Percentiles rank a stretch among this genome's conserved stretches.
Evolutionary conservation across 2,113 vertebrate genomes (phyloP).

Genomic region (Morone saxatilis): DNA sequence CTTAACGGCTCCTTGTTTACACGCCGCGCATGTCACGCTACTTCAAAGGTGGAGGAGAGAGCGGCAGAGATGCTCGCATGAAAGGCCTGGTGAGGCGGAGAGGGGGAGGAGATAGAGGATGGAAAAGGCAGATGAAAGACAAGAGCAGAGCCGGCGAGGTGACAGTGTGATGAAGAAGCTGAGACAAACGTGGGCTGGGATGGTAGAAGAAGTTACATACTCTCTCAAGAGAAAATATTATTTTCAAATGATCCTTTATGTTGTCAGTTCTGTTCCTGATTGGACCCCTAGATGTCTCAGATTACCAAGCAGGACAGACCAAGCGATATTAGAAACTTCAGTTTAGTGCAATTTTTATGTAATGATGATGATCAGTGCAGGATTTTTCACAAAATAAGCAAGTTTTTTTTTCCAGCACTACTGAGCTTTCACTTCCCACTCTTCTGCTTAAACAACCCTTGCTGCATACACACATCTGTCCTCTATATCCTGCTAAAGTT

Average conservation of each 20-base stretch:
- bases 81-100: conserved; percentile 56
- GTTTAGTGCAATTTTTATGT: neutral
- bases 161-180: conserved; percentile 58
- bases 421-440: neutral
- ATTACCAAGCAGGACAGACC: conserved; percentile 23
- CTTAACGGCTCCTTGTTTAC: conserved; percentile 75
- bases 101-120: conserved; percentile 57
- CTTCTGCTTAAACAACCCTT: neutral
- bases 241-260: conserved; percentile 16
- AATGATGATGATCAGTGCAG: neutral
- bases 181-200: conserved; percentile 27
- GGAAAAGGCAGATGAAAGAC: conserved; percentile 56
- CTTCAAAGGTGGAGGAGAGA: conserved; percentile 70
- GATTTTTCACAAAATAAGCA: neutral
- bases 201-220: conserved; percentile 15
- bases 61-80: conserved; percentile 50
- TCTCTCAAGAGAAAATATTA: conserved; percentile 31
- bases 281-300: conserved; percentile 29
- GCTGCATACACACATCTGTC: neutral
- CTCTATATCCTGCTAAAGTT: neutral
- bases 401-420: neutral
- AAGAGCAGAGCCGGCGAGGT: conserved; percentile 53
- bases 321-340: conserved; percentile 8
- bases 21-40: conserved; percentile 64
- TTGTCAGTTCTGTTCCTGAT: conserved; percentile 9